Percentiles rank a stretch among this genome's conserved stretches.
These are phyloP conservation scores for Corynorhinus townsendii DNA, from an alignment of 2,113 vertebrate genomes.

Conservation along the genomic window DNA sequence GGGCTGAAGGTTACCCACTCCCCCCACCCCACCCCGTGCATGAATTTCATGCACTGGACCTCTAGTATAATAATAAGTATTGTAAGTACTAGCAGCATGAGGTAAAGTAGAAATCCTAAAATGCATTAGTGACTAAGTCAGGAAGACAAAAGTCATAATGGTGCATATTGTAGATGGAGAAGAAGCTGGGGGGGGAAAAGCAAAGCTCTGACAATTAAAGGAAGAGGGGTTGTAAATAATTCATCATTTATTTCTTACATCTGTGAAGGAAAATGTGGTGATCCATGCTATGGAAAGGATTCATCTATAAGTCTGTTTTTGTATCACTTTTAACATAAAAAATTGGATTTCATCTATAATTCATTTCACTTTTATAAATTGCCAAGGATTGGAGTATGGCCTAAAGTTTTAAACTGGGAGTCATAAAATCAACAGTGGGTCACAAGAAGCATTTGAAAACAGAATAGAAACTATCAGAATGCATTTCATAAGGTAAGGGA, in stretches of 20 bases:
- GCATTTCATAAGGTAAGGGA: background rate
- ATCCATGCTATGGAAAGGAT: background rate
- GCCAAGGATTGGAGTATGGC: background rate
- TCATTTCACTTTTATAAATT: constrained; percentile 21
- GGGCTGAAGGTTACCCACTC: too few relatives aligned
- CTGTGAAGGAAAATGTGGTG: constrained; percentile 16
- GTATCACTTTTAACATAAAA: constrained; percentile 5
- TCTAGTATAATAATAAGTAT: background rate
- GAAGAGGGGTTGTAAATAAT: background rate
- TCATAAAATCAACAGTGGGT: background rate
- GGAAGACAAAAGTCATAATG: background rate
- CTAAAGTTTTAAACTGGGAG: background rate
- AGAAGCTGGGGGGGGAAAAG: background rate
- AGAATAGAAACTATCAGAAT: background rate
- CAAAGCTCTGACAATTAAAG: background rate
- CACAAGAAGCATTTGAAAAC: constrained; percentile 11
- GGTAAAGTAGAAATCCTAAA: background rate
- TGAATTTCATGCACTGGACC: too few relatives aligned
- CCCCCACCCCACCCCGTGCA: too few relatives aligned
- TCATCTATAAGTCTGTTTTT: background rate
- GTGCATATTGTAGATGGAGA: background rate
- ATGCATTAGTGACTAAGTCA: background rate
- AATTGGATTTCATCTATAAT: background rate
- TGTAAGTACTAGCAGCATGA: background rate
- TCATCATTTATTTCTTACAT: background rate